Evolutionary conservation across 2,888 invertebrate genomes (phyloP).

Genomic region (Coelopa pilipes): DNA sequence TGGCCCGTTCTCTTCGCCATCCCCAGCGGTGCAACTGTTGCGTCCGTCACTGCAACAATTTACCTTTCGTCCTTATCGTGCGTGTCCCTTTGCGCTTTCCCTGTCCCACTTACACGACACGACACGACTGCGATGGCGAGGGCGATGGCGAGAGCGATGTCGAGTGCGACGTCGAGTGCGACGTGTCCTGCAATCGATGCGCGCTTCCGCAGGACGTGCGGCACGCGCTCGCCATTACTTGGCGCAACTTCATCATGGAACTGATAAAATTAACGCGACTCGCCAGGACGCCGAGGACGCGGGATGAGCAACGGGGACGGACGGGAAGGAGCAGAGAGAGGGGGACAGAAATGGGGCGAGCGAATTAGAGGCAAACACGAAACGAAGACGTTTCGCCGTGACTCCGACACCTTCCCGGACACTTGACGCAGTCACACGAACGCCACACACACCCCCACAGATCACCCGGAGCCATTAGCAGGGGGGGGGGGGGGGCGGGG

Average conservation of each 20-base stretch:
- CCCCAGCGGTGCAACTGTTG: not conserved
- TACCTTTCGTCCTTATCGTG: constrained; percentile 10
- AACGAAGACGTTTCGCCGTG: constrained; percentile 22
- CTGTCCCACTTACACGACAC: not conserved
- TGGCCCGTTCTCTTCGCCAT: not conserved
- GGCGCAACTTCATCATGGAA: constrained; percentile 24
- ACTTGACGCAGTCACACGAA: not conserved
- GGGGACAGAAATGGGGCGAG: not conserved
- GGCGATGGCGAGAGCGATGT: no score
- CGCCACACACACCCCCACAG: not conserved
- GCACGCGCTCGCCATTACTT: constrained; percentile 25
- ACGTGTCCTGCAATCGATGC: not conserved
- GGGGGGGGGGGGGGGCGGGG: no score
- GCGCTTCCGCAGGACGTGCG: constrained; percentile 10
- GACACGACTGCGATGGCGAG: no score
- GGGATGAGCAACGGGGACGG: constrained; percentile 8
- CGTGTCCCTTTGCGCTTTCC: constrained; percentile 6
- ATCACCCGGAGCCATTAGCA: not conserved
- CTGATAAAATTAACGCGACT: constrained; percentile 26
- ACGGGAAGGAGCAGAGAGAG: not conserved
- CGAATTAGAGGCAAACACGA: constrained; percentile 14
- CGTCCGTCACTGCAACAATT: not conserved
- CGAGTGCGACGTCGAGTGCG: not conserved
- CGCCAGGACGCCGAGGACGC: not conserved
- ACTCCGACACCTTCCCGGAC: not conserved